Percentiles rank a stretch among this genome's conserved stretches.
These are phyloP conservation scores for Helleia helle DNA, from an alignment of 2,888 invertebrate species.

Conservation along the genomic window DNA sequence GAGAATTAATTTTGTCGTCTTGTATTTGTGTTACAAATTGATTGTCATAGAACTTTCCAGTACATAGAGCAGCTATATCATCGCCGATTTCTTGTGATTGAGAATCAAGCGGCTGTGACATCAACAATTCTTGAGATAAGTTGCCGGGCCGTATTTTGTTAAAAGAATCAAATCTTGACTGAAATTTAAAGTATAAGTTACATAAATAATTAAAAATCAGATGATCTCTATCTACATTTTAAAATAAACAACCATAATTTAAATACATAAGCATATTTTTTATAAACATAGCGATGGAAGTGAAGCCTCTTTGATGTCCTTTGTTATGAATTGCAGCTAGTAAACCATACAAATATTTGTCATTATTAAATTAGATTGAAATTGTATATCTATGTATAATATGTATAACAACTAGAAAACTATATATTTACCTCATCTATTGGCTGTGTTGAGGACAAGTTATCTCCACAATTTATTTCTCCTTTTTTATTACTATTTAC, in stretches of 20 bases:
- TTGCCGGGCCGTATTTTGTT: constrained; percentile 74
- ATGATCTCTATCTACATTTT: no score
- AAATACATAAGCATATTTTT: no score
- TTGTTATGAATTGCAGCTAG: no score
- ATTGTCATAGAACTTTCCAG: constrained; percentile 71
- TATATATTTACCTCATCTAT: constrained; percentile 4
- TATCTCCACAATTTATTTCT: background rate
- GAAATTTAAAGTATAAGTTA: no score
- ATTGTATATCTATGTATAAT: no score
- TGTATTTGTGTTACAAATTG: constrained; percentile 39
- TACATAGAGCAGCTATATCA: constrained; percentile 69
- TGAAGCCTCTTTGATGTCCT: no score
- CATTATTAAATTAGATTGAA: background rate
- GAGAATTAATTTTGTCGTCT: background rate
- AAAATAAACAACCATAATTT: no score
- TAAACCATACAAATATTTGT: no score
- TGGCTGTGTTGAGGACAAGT: background rate
- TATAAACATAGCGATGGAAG: no score
- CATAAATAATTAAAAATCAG: no score
- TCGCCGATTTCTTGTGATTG: constrained; percentile 54
- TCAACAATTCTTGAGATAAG: constrained; percentile 52
- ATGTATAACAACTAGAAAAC: no score
- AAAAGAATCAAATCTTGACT: constrained; percentile 64
- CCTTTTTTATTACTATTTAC: constrained; percentile 11
- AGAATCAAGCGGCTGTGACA: constrained; percentile 40